Conservation (phyloP, 2,888 invertebrate species). For the Platycheirus albimanus region DNA sequence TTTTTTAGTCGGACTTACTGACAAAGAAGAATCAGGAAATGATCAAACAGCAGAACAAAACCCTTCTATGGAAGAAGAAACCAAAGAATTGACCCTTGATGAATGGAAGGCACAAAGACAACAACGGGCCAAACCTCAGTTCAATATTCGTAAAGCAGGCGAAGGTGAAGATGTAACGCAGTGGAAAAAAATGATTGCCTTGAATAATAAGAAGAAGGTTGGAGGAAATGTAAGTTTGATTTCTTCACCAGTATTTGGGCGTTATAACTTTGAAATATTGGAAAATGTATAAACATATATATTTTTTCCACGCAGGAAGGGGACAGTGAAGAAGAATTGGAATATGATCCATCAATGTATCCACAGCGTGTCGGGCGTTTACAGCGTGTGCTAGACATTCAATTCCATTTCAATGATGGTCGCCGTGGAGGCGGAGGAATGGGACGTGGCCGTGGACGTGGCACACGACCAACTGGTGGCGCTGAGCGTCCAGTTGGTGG, state of each 20-base stretch:
- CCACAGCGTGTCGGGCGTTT: conserved; percentile 94
- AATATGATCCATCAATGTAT: conserved; percentile 90
- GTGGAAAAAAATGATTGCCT: conserved; percentile 95
- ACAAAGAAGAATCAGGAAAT: conserved; percentile 81
- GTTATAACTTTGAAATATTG: neutral
- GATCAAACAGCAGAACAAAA: conserved; percentile 82
- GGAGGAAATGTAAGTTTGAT: conserved; percentile 66
- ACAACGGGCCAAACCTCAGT: conserved; percentile 92
- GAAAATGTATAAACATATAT: neutral
- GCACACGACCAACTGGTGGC: conserved; percentile 77
- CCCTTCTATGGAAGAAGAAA: conserved; percentile 86
- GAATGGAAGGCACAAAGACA: conserved; percentile 96
- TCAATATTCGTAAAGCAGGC: conserved; percentile 95
- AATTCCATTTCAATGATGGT: conserved; percentile 93
- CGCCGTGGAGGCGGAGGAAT: conserved; percentile 89
- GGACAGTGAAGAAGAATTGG: conserved; percentile 87
- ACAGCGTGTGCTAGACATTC: conserved; percentile 93
- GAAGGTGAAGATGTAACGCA: conserved; percentile 95
- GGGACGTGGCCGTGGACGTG: conserved; percentile 85
- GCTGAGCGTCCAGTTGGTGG: conserved; percentile 77
- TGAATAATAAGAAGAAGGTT: conserved; percentile 87
- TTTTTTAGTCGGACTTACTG: conserved; percentile 74
- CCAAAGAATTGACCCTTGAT: conserved; percentile 94
- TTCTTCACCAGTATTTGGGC: neutral
- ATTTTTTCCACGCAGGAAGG: conserved; percentile 51